Percentiles rank a stretch among this genome's conserved stretches.
Conservation (phyloP, 2,888 invertebrate genomes). For the Glyphotaelius pellucidus region DNA sequence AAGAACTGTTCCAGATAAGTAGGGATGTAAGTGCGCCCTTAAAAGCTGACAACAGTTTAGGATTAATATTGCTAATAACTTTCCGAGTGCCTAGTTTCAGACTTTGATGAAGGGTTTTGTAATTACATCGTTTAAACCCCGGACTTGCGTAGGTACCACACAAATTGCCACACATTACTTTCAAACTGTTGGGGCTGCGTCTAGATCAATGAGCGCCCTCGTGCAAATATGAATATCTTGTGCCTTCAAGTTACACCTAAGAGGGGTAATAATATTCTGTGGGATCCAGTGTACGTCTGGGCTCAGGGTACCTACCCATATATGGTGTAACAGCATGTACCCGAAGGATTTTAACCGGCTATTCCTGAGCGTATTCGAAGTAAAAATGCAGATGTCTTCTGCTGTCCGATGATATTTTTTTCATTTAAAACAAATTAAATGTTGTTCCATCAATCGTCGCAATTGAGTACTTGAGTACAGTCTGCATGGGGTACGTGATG, state of each 20-base stretch:
- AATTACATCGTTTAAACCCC: not conserved
- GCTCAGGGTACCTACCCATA: no score
- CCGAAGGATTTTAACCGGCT: no score
- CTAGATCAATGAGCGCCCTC: not conserved
- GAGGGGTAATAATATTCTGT: not conserved
- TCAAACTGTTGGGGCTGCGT: not conserved
- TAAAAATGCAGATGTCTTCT: no score
- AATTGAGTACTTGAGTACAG: no score
- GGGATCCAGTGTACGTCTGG: not conserved
- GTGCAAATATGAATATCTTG: not conserved
- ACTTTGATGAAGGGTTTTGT: not conserved
- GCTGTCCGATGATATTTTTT: no score
- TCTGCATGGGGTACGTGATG: no score
- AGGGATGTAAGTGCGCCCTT: not conserved
- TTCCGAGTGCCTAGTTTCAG: not conserved
- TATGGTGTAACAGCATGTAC: no score
- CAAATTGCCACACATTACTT: not conserved
- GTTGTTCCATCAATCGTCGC: no score
- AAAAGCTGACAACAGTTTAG: not conserved
- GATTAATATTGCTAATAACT: not conserved
- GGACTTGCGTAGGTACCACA: not conserved
- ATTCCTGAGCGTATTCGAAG: no score
- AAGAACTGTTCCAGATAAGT: not conserved
- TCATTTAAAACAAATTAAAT: no score
- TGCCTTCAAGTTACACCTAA: not conserved